A percentile compares a stretch with the other conserved stretches of the same genome.
These are phyloP conservation scores for Zaprionus capensis DNA, from an alignment of 1,140 invertebrate genomes.

Conservation along the genomic window DNA sequence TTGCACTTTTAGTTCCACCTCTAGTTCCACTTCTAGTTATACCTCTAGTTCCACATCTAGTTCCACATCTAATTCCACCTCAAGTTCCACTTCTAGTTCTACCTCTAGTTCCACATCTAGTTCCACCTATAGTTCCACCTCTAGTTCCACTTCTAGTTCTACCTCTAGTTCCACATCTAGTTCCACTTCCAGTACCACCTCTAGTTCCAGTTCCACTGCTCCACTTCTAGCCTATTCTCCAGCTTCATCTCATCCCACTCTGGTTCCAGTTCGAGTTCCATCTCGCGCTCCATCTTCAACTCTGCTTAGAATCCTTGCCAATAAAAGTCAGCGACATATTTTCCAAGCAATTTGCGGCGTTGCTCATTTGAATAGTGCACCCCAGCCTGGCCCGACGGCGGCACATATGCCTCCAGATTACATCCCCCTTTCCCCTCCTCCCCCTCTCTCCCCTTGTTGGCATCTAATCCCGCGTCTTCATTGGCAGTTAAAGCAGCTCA, in stretches of 20 bases:
- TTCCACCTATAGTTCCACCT: too few relatives aligned
- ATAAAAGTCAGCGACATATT: constrained; percentile 68
- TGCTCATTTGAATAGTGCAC: constrained; percentile 62
- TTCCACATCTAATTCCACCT: neutral
- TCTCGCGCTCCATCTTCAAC: neutral
- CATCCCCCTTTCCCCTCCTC: neutral
- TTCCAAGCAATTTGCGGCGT: constrained; percentile 68
- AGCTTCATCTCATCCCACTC: neutral
- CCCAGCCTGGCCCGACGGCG: neutral
- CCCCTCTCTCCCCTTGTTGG: neutral
- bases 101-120: neutral
- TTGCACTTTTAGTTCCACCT: too few relatives aligned
- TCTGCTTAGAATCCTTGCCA: constrained; percentile 14
- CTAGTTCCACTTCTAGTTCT: too few relatives aligned
- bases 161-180: neutral
- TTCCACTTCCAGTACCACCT: neutral
- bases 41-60: too few relatives aligned
- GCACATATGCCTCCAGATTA: constrained; percentile 53
- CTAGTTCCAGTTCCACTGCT: neutral
- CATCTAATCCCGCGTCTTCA: constrained; percentile 25
- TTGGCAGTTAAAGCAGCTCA: constrained; percentile 68
- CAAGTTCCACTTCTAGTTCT: neutral
- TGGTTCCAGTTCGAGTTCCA: neutral
- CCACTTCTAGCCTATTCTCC: neutral
- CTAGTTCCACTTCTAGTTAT: too few relatives aligned